Conservation (phyloP, 2,113 vertebrate species). For the Nothobranchius furzeri region DNA sequence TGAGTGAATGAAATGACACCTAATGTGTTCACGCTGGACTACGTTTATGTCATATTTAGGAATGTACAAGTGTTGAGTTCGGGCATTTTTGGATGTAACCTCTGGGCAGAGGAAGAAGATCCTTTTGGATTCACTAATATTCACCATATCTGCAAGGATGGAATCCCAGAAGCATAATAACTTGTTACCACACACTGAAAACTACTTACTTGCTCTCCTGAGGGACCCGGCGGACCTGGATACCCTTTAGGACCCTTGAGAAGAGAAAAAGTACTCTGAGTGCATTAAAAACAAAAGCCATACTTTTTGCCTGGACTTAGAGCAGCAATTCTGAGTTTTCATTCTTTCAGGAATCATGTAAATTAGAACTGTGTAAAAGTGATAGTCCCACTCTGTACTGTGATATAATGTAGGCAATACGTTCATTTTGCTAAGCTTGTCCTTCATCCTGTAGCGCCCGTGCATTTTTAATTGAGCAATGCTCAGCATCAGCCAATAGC, state of each 20-base stretch:
- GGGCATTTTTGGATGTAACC: not conserved
- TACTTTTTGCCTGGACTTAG: no score
- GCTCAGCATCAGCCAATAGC: no score
- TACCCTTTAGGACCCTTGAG: conserved; percentile 90
- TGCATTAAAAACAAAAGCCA: not conserved
- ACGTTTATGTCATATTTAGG: not conserved
- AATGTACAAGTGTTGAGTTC: not conserved
- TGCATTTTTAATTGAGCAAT: no score
- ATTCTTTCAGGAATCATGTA: no score
- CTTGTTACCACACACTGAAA: not conserved
- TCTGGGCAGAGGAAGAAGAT: not conserved
- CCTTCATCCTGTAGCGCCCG: no score
- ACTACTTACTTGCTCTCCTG: conserved; percentile 87
- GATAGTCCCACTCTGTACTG: no score
- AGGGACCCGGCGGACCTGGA: conserved; percentile 80
- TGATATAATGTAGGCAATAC: no score
- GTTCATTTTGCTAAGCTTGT: no score
- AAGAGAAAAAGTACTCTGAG: conserved; percentile 19
- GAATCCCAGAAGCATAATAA: not conserved
- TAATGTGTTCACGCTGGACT: not conserved
- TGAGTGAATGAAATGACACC: not conserved
- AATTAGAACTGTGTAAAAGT: no score
- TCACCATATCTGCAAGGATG: not conserved
- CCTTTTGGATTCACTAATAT: not conserved
- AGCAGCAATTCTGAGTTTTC: no score